Evolutionary conservation across 2,113 vertebrate species (phyloP), one percentile per base, ranked within the genome.

Genomic region (Poeciliopsis occidentalis): DNA sequence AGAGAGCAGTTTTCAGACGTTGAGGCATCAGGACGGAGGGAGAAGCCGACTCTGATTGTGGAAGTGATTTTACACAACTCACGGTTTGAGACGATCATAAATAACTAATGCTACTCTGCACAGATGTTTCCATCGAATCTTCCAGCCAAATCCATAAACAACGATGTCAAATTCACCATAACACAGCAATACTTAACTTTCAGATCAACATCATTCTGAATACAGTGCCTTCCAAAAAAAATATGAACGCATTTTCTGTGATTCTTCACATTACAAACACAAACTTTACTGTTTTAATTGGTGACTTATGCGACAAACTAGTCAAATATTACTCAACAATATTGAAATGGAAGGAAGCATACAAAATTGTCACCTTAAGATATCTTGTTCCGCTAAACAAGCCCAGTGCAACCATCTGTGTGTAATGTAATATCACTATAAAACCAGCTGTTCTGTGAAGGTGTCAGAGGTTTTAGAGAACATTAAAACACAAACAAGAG

Each of bases 21-120:
- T 84, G 80, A 85, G 78, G 85, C 83, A 84, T 65, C 63, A n/a
- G 79, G 62, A 83, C 12, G 47, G 75, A 74, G 78, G 79, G 77
- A 51, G 27, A 32, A 22, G 70, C 39, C 30, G 1, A 64, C 17
- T 51, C 17, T 76, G 76, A 82, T 54, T 74, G 12, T 47, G 68
- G 22, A 12, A 61, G 2, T 12, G 51, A 3, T 27, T 67, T 64
- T 70, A 57, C 30, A 69, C 67, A 34, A n/a, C 31, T 17, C 31
- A 34, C 31, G 29, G 31, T 60, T 60, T 26, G 5, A 60, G 60
- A 37, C 17, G n/a, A 13, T 54, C 30, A 32, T n/a, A 57, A 24
- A 57, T n/a, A n/a, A n/a, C 24, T 19, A 19, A 19, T 47, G 17
- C 44, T 47, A 19, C 17, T 47, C 44, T 57, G 51, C 51, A 57